Base-by-base conservation (phyloP, 2,797 vertebrate genomes). In the Sebastes wilsoni region DNA sequence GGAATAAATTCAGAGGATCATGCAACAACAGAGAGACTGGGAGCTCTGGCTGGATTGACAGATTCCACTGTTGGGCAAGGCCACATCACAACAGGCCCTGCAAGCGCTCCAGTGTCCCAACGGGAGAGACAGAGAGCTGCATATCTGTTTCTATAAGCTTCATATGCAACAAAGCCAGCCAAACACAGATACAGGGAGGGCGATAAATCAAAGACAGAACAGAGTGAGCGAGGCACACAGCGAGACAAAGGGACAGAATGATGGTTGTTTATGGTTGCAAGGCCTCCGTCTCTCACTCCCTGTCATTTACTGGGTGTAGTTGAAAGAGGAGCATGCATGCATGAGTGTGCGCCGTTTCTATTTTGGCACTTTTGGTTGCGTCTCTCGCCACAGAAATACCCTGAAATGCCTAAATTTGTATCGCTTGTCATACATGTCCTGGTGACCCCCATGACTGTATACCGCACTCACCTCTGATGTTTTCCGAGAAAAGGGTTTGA, bases 231-330 rank as follows among this genome's bases (percentile, higher is more conserved):
- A 82, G 70, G 87, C 77, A 54, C 20, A 61, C 58, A 72, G 67
- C 49, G 71, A 90, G 82, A 92, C 88, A 92, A 88, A 94, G 87
- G 55, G 12, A 54, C 36, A 64, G 81, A 79, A 64, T 73, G 85
- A 91, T 77, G 77, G 83, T 64, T 93, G 93, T 93, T 93, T 92
- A 93, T 79, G 85, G 88, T 73, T 77, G 72, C 80, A n/a, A 46
- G 77, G 87, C 74, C 86, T 90, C 72, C 56, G 34, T 81, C 80
- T 81, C 84, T 77, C 69, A 12, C 59, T 87, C 94, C 91, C 94
- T 95, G 92, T 94, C 84, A 94, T 95, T 94, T 93, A 65, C 77
- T 85, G 92, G 88, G 90, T 92, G 89, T 75, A 88, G 81, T 83
- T 91, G 58, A 90, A 88, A 88, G 87, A 77, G 36, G 71, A 78